Conservation (phyloP, 2,888 invertebrate genomes). For the Lissonota sp. region DNA sequence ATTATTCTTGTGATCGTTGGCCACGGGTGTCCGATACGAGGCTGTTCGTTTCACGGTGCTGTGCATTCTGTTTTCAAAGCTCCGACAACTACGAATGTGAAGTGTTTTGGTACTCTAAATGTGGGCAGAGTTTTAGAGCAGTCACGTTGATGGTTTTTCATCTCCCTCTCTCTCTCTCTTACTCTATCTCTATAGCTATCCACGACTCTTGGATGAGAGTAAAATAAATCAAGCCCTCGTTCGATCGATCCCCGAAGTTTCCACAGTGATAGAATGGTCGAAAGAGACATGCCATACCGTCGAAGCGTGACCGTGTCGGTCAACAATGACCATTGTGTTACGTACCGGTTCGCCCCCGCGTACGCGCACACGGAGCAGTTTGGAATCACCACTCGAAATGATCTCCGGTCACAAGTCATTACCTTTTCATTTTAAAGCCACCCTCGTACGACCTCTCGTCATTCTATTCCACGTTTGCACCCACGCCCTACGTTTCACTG, state of each 20-base stretch:
- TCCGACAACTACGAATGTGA: constrained; percentile 13
- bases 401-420: constrained; percentile 83
- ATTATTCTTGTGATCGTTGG: constrained; percentile 55
- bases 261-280: constrained; percentile 46
- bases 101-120: not conserved
- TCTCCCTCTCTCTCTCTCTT: constrained; percentile 23
- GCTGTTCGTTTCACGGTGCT: constrained; percentile 50
- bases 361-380: constrained; percentile 59
- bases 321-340: constrained; percentile 81
- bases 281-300: constrained; percentile 74
- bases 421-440: constrained; percentile 82
- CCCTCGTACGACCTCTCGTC: constrained; percentile 42
- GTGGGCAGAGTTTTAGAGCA: constrained; percentile 10
- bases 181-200: constrained; percentile 14
- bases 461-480: constrained; percentile 29
- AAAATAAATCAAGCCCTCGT: constrained; percentile 60
- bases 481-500: constrained; percentile 58
- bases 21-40: constrained; percentile 31
- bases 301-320: constrained; percentile 81
- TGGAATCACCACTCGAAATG: constrained; percentile 77
- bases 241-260: constrained; percentile 10
- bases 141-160: not conserved
- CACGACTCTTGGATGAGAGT: constrained; percentile 23
- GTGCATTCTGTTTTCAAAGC: constrained; percentile 10
- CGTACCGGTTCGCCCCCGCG: constrained; percentile 52